These are phyloP conservation scores for Stichodactyla mertensii DNA, from an alignment of 64 coral and sea anemone species.

Conservation along the genomic window DNA sequence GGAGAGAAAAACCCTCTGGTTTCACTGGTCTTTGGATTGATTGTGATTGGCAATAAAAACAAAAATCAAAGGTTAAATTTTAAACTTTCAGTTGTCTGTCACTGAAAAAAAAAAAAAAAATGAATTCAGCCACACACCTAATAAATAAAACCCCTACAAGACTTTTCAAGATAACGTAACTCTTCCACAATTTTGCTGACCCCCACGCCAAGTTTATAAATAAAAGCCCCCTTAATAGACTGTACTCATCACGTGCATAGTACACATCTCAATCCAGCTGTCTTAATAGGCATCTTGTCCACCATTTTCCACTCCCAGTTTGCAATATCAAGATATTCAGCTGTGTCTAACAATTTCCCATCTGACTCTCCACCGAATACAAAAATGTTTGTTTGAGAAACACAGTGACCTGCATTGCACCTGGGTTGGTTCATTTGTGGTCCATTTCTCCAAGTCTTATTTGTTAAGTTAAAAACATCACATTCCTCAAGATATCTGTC, in stretches of 20 bases:
- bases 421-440: not conserved
- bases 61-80: too few relatives aligned
- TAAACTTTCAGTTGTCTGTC: too few relatives aligned
- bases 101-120: too few relatives aligned
- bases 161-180: too few relatives aligned
- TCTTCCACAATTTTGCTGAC: too few relatives aligned
- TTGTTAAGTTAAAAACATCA: constrained; percentile 2
- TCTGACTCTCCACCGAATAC: constrained; percentile 9
- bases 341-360: constrained; percentile 9
- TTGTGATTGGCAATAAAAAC: too few relatives aligned
- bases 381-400: constrained; percentile 13
- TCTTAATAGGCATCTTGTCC: constrained; percentile 1
- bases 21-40: too few relatives aligned
- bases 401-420: not conserved
- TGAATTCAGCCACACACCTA: too few relatives aligned
- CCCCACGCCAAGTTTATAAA: too few relatives aligned
- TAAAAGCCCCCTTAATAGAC: too few relatives aligned
- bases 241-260: not conserved
- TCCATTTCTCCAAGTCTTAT: not conserved
- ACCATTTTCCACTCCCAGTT: constrained; percentile 7
- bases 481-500: not conserved
- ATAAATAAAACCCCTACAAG: too few relatives aligned
- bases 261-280: constrained; percentile 16
- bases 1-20: too few relatives aligned
- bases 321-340: constrained; percentile 3